Percentiles rank a stretch among this genome's conserved stretches.
phyloP scores from a whole-genome alignment of 2,113 vertebrate species.

The Bolborhynchus lineola region DNA sequence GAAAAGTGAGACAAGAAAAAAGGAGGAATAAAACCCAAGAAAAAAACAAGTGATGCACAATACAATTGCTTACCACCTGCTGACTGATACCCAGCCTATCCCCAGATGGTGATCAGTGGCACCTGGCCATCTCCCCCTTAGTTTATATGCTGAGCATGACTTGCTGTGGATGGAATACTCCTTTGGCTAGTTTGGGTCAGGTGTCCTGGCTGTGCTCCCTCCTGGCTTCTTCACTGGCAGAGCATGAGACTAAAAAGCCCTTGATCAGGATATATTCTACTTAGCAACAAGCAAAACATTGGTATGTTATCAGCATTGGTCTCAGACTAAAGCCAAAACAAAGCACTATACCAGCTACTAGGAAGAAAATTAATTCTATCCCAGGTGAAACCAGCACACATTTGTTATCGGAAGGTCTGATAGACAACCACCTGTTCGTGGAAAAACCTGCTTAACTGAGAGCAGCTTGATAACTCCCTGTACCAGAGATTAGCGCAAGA shows the following conservation, averaged over 20 bases:
- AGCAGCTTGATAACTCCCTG: not conserved
- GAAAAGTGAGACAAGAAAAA: not conserved
- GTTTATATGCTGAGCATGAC: not conserved
- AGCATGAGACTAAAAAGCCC: not conserved
- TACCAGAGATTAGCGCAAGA: not conserved
- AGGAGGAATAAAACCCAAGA: not conserved
- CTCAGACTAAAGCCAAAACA: not conserved
- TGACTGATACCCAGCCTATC: not conserved
- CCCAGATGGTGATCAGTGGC: not conserved
- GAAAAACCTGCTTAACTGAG: not conserved
- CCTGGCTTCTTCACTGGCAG: not conserved
- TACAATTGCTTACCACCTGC: not conserved
- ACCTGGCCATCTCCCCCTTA: not conserved
- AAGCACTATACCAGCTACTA: not conserved
- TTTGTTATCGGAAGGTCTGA: not conserved
- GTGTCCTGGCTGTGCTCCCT: not conserved
- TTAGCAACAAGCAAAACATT: not conserved
- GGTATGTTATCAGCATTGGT: not conserved
- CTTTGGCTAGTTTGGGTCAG: not conserved
- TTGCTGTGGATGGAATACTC: not conserved
- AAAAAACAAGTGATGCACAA: not conserved
- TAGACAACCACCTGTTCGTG: not conserved
- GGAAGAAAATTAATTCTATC: not conserved
- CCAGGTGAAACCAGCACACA: not conserved
- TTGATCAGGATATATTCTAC: not conserved